phyloP scores from a whole-genome alignment of 2,113 vertebrate species.

The Aviceda subcristata region DNA sequence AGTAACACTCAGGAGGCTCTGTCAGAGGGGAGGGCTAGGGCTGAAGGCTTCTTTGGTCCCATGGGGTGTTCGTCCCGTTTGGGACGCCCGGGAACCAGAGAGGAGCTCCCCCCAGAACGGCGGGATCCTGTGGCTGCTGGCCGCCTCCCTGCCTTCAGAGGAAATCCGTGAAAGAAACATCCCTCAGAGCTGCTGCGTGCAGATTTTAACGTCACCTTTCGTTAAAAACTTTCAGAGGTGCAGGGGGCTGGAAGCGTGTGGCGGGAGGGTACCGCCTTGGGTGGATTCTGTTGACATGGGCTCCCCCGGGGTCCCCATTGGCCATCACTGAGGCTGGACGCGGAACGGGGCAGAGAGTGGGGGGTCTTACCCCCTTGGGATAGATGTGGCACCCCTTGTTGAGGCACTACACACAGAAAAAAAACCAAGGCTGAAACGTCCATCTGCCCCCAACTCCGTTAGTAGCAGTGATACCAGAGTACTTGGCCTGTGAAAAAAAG shows the following conservation, averaged over 20 bases:
- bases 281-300: accelerated
- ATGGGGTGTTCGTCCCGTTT: neutral
- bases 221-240: too few species aligned
- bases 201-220: neutral
- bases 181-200: accelerated
- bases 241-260: too few species aligned
- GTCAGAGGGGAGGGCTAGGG: too few species aligned
- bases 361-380: accelerated
- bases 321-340: accelerated
- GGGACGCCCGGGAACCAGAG: too few species aligned
- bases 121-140: accelerated
- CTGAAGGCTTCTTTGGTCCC: too few species aligned
- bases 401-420: neutral
- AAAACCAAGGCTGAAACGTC: accelerated
- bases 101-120: accelerated
- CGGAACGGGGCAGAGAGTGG: neutral
- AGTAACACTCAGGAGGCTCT: too few species aligned
- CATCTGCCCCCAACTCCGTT: accelerated
- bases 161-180: neutral
- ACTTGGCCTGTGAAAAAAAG: accelerated
- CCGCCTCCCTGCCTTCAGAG: neutral
- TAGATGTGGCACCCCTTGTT: accelerated
- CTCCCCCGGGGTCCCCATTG: accelerated
- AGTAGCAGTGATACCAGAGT: accelerated
- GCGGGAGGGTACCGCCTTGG: accelerated